Conservation (phyloP, 2,888 invertebrate genomes). For the Epinotia brunnichana region DNA sequence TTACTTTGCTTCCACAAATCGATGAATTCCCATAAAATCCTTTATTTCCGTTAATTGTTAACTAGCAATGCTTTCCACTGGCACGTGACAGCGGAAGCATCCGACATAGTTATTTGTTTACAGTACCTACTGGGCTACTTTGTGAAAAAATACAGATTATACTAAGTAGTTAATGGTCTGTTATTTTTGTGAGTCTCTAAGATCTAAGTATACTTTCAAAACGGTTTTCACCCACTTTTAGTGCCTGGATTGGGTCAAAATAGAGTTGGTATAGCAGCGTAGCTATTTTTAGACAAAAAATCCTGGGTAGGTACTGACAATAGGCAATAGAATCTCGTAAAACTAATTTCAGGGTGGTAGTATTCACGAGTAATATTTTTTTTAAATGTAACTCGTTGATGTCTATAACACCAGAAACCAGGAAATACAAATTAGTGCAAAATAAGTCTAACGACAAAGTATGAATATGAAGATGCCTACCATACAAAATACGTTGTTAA, state of each 20-base stretch:
- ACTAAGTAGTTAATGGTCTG: background rate
- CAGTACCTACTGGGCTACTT: background rate
- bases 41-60: background rate
- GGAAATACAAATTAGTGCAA: background rate
- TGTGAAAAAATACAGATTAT: background rate
- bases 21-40: background rate
- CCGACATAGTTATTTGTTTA: background rate
- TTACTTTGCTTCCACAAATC: background rate
- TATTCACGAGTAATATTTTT: too few relatives aligned
- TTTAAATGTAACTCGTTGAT: slow-evolving; percentile 18
- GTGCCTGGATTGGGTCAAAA: background rate
- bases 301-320: too few relatives aligned
- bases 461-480: background rate
- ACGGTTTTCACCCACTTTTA: background rate
- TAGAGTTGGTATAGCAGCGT: too few relatives aligned
- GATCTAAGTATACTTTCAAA: background rate
- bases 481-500: background rate
- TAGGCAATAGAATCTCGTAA: background rate
- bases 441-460: background rate
- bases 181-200: background rate
- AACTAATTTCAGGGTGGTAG: too few relatives aligned
- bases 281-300: background rate
- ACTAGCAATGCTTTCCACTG: background rate
- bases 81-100: background rate
- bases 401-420: slow-evolving; percentile 3